A percentile compares a stretch with the other conserved stretches of the same genome.
These are phyloP conservation scores for Tadarida brasiliensis DNA, from an alignment of 2,797 vertebrate genomes.

Conservation along the genomic window DNA sequence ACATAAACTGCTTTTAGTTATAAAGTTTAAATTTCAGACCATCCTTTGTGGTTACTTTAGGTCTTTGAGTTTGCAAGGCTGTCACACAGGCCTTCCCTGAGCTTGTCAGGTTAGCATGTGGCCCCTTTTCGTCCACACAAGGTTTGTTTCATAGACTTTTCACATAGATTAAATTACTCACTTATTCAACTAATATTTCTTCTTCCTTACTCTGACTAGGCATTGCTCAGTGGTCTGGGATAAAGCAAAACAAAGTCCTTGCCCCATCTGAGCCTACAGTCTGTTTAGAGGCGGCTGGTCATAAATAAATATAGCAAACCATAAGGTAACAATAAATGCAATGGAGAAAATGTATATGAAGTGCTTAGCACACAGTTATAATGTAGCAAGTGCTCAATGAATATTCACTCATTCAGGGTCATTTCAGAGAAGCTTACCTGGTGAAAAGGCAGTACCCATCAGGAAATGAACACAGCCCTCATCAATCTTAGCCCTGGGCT, in stretches of 20 bases:
- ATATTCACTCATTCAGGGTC: not conserved
- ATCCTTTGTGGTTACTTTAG: no score
- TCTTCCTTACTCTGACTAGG: not conserved
- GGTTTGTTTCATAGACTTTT: not conserved
- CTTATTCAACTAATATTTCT: not conserved
- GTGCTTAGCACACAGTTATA: not conserved
- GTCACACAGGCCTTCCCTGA: no score
- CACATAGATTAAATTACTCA: not conserved
- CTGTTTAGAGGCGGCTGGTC: not conserved
- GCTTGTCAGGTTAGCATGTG: no score
- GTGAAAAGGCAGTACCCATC: not conserved
- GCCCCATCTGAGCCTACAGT: not conserved
- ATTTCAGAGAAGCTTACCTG: not conserved
- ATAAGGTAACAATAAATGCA: not conserved
- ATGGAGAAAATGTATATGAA: not conserved
- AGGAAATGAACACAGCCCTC: not conserved
- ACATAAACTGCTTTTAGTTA: no score
- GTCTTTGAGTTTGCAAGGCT: no score
- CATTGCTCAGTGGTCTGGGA: not conserved
- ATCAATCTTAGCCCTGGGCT: not conserved
- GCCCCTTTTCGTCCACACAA: no score
- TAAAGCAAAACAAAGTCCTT: not conserved
- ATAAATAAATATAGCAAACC: not conserved
- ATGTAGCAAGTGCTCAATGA: not conserved
- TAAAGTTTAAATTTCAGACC: no score